Evolutionary conservation across 2,113 vertebrate species (phyloP), one percentile per base, ranked within the genome.

Genomic region (Alligator sinensis): DNA sequence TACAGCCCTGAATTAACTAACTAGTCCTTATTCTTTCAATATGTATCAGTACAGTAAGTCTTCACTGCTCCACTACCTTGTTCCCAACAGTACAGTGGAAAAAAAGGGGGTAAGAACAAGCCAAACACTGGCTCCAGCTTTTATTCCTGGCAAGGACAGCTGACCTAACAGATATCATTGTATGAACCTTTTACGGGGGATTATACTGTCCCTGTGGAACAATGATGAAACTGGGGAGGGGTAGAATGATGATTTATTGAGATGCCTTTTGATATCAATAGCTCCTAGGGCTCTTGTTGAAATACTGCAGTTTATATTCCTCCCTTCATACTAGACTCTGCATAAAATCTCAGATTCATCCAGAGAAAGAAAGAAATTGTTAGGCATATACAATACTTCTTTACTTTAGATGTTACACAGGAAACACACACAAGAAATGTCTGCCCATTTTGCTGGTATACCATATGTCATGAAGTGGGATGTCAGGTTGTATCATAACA

Each of bases 151-250:
- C 62, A 12, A 63, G 13, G 22, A 27, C 22, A 27, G 24, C 62
- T 63, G 62, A 63, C 62, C 11, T 63, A 63, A 25, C 24, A 47
- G 8, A 12, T 25, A 63, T 63, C 62, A 21, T 63, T 25, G 13
- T 63, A 24, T 63, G 61, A 10, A 24, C 22, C 61, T 63, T 21
- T 21, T 27, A 63, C 25, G 13, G 24, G 24, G 10, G 25, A 63
- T 25, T 63, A 21, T 68, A n/a, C 82, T 47, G 7, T 5, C 66
- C 77, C 30, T 58, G 11, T 66, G 72, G 8, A 85, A 74, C 27
- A 22, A 0, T 38, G 64, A 14, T 24, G 16, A 90, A 81, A 47
- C 7, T 47, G 47, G 24, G 5, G 0, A 2, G 3, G 3, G 9
- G 28, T n/a, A 24, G 47, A 27, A n/a, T 5, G 12, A 9, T 66